phyloP scores from a whole-genome alignment of 2,797 vertebrate species.

The Leptodactylus fallax region DNA sequence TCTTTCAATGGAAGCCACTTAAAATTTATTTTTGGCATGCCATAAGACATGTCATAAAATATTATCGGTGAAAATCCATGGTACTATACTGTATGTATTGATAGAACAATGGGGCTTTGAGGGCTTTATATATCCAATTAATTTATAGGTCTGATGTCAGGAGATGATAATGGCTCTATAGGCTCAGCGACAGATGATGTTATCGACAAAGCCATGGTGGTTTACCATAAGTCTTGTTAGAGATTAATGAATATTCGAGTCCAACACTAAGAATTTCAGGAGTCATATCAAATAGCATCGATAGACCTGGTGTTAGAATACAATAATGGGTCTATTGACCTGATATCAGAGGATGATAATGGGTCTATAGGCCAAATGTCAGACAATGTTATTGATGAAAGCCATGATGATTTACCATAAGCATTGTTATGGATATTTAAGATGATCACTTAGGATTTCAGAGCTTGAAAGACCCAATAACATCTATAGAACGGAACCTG shows the following conservation, averaged over 20 bases:
- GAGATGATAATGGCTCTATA: too few relatives aligned
- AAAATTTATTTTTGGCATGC: neutral
- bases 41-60: neutral
- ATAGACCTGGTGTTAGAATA: neutral
- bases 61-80: neutral
- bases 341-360: neutral
- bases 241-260: too few relatives aligned
- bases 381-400: neutral
- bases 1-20: neutral
- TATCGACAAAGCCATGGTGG: too few relatives aligned
- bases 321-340: neutral
- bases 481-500: neutral
- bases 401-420: neutral
- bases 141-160: too few relatives aligned
- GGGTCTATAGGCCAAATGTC: neutral
- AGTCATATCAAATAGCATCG: neutral
- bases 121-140: too few relatives aligned
- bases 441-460: neutral
- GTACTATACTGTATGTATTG: too few relatives aligned
- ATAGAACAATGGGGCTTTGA: too few relatives aligned
- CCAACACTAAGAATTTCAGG: too few relatives aligned
- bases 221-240: too few relatives aligned
- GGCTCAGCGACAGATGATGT: too few relatives aligned
- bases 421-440: neutral
- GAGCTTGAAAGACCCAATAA: neutral